Conservation (phyloP, 2,113 vertebrate species). For the Dendropsophus ebraccatus region DNA sequence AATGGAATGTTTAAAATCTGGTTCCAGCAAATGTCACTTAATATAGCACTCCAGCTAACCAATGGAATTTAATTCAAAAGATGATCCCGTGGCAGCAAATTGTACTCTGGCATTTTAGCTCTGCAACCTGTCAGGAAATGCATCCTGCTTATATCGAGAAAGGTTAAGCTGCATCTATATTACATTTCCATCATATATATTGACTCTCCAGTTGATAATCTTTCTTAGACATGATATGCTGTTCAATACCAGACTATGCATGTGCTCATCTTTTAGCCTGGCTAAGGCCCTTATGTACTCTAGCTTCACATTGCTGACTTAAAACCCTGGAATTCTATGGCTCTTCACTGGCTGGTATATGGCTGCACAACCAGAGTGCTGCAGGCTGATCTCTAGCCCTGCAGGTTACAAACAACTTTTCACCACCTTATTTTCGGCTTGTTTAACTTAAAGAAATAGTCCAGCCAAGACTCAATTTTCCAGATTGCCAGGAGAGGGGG, state of each 20-base stretch:
- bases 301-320: too few relatives aligned
- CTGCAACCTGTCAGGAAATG: constrained; percentile 38
- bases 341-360: too few relatives aligned
- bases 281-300: too few relatives aligned
- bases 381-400: too few relatives aligned
- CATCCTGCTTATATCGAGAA: constrained; percentile 42
- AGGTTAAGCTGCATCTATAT: constrained; percentile 52
- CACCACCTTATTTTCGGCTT: too few relatives aligned
- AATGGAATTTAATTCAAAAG: constrained; percentile 50
- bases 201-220: constrained; percentile 34
- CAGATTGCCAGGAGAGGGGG: too few relatives aligned
- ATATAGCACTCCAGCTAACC: constrained; percentile 52
- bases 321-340: too few relatives aligned
- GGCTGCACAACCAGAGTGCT: too few relatives aligned
- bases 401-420: too few relatives aligned
- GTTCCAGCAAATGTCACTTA: constrained; percentile 58
- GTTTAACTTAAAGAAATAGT: too few relatives aligned
- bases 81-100: constrained; percentile 36
- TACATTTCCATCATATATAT: constrained; percentile 50
- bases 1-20: constrained; percentile 52
- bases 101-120: constrained; percentile 51
- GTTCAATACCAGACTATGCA: neutral
- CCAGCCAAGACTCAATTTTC: too few relatives aligned
- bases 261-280: neutral
- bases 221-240: neutral